These are phyloP conservation scores for Cladopsammia gracilis DNA, from an alignment of 64 coral and sea anemone species.

Conservation along the genomic window DNA sequence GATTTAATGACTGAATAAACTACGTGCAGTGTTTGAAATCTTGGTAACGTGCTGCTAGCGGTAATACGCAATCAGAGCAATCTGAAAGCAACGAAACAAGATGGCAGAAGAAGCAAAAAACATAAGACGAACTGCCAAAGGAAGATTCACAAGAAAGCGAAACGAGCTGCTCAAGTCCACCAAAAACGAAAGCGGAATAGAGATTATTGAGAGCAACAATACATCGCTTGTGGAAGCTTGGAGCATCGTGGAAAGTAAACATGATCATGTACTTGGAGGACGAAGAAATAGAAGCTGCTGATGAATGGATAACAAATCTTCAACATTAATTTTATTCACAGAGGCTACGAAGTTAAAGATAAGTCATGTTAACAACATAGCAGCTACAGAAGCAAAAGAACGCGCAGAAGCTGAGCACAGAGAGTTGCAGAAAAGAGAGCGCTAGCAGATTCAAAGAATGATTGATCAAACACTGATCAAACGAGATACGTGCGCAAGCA, in stretches of 20 bases:
- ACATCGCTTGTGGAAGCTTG: constrained; percentile 50
- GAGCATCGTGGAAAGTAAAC: constrained; percentile 68
- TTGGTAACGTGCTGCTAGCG: too few species aligned
- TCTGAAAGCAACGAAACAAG: too few species aligned
- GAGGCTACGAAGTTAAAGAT: constrained; percentile 24
- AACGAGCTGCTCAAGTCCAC: constrained; percentile 76
- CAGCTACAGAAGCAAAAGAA: background rate
- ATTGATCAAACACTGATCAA: constrained; percentile 12
- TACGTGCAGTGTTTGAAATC: too few species aligned
- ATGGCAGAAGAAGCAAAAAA: constrained; percentile 79
- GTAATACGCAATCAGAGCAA: too few species aligned
- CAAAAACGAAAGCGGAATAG: background rate
- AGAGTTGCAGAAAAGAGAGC: background rate
- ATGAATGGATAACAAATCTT: constrained; percentile 37
- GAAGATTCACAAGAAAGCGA: constrained; percentile 59
- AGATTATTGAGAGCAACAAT: constrained; percentile 70
- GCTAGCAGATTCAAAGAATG: constrained; percentile 1
- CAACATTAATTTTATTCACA: constrained; percentile 10
- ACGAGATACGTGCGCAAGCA: background rate
- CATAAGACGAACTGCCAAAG: constrained; percentile 39
- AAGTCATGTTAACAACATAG: background rate
- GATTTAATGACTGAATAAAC: too few species aligned
- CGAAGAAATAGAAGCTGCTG: constrained; percentile 57
- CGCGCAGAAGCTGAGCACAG: background rate
- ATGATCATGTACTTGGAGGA: constrained; percentile 64